Conservation (phyloP, 2,888 invertebrate genomes). For the Taphrorychus bicolor region DNA sequence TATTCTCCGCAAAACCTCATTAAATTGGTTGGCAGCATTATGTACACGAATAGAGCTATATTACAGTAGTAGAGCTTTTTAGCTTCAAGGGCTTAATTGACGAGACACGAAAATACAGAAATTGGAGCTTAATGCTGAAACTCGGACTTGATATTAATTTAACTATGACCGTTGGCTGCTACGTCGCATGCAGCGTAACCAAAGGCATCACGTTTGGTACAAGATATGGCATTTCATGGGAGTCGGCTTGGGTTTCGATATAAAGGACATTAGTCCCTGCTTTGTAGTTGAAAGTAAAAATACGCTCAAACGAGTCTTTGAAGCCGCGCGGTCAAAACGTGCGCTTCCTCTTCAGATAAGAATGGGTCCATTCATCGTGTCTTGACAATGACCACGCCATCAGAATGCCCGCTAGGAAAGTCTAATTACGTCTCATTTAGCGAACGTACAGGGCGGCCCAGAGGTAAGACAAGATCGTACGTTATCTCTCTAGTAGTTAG, state of each 20-base stretch:
- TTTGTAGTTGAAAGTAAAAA: slow-evolving; percentile 5
- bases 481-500: too few species aligned
- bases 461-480: not conserved
- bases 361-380: slow-evolving; percentile 13
- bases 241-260: not conserved
- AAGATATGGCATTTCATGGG: not conserved
- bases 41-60: not conserved
- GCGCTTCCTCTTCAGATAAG: slow-evolving; percentile 13
- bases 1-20: not conserved
- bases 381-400: slow-evolving; percentile 2
- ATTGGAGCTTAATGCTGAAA: too few species aligned
- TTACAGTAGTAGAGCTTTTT: not conserved
- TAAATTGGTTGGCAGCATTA: not conserved
- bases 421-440: slow-evolving; percentile 6
- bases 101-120: not conserved
- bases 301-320: slow-evolving; percentile 7
- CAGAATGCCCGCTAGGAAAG: not conserved
- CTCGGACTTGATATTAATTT: not conserved
- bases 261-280: slow-evolving; percentile 7
- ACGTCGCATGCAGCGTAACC: too few species aligned
- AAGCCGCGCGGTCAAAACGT: not conserved
- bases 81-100: not conserved
- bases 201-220: not conserved
- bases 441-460: not conserved
- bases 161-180: not conserved